Percentiles rank a stretch among this genome's conserved stretches.
phyloP scores from a whole-genome alignment of 2,888 invertebrate species.

The Dendrolimus houi region DNA sequence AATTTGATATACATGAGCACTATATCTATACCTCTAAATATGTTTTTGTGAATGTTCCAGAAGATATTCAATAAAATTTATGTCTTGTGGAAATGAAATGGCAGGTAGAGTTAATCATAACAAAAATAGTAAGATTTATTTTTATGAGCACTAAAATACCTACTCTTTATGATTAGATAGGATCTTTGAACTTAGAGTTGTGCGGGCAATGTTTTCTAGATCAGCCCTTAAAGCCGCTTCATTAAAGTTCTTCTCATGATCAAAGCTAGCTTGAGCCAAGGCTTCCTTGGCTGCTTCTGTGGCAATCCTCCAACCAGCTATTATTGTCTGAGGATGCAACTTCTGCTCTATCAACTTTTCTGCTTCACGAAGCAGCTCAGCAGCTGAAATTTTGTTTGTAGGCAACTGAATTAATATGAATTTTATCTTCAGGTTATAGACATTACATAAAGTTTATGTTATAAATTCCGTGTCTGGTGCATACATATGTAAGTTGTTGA shows the following conservation, averaged over 20 bases:
- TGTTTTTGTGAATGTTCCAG: too few species aligned
- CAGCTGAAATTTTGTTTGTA: constrained; percentile 73
- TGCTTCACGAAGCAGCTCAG: constrained; percentile 95
- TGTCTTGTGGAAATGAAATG: too few species aligned
- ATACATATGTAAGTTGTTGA: too few species aligned
- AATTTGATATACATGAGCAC: too few species aligned
- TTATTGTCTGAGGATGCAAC: constrained; percentile 98
- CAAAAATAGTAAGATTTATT: too few species aligned
- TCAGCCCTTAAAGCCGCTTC: constrained; percentile 88
- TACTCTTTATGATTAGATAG: constrained; percentile 96
- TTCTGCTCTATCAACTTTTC: constrained; percentile 95
- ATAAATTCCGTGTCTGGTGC: too few species aligned
- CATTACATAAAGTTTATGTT: too few species aligned
- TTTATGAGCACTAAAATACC: constrained; percentile 19
- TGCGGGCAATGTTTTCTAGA: constrained; percentile 96
- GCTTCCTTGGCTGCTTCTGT: constrained; percentile 89
- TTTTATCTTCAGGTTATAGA: too few species aligned
- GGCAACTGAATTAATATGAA: too few species aligned
- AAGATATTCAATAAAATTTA: too few species aligned
- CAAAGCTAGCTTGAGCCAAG: constrained; percentile 84
- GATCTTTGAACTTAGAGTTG: constrained; percentile 98
- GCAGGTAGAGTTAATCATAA: too few species aligned
- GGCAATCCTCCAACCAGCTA: constrained; percentile 96
- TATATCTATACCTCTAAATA: too few species aligned
- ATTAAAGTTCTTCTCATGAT: constrained; percentile 84